phyloP scores from a whole-genome alignment of 2,797 vertebrate genomes.

The Gambelia wislizenii region DNA sequence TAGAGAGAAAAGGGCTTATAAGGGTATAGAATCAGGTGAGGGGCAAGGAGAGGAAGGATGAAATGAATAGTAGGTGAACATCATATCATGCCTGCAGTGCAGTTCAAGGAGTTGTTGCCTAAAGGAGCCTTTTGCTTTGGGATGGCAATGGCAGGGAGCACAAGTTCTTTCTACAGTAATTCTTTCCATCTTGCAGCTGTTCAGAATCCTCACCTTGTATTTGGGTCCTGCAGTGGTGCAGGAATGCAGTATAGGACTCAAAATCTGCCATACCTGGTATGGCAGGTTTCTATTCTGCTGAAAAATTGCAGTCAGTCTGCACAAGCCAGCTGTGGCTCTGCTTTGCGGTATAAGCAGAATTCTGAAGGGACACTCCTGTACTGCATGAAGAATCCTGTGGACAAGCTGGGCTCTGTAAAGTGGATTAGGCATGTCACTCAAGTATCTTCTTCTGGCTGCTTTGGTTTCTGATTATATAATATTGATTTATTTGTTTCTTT shows the following conservation, averaged over 20 bases:
- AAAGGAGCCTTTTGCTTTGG: neutral
- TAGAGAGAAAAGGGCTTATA: no score
- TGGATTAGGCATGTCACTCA: neutral
- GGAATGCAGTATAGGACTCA: neutral
- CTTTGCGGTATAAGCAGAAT: neutral
- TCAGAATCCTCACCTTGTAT: neutral
- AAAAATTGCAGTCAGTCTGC: neutral
- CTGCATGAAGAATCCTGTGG: neutral
- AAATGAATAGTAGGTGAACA: neutral
- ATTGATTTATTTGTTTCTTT: neutral
- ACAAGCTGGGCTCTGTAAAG: neutral
- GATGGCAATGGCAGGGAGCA: neutral
- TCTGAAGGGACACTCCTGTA: neutral
- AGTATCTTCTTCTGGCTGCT: neutral
- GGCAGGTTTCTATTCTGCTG: neutral
- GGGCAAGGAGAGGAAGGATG: neutral
- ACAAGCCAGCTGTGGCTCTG: neutral
- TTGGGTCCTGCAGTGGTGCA: neutral
- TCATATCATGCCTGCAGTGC: no score
- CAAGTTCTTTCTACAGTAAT: neutral
- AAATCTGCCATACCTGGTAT: neutral
- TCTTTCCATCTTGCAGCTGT: neutral
- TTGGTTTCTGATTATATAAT: slow-evolving; percentile 2
- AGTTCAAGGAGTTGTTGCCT: no score
- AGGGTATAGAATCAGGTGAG: neutral